phyloP scores from a whole-genome alignment of 2,113 vertebrate species.

The Mustela nigripes region DNA sequence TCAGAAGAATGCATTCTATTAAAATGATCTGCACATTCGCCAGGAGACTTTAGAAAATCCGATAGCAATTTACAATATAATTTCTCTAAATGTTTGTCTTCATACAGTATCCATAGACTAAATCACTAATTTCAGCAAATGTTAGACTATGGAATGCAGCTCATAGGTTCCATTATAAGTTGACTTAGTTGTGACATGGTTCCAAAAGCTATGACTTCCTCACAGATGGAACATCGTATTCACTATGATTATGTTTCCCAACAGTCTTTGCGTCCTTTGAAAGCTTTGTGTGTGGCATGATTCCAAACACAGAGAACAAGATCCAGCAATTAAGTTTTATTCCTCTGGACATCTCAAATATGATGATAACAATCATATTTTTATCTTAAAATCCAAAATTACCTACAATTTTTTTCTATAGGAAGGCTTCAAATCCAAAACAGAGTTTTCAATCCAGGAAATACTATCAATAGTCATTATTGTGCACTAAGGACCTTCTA shows the following conservation, averaged over 20 bases:
- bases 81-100: conserved; percentile 14
- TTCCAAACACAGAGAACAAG: not conserved
- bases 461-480: not conserved
- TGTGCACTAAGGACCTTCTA: not conserved
- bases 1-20: not conserved
- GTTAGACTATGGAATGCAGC: not conserved
- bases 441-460: not conserved
- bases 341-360: not conserved
- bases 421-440: not conserved
- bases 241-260: not conserved
- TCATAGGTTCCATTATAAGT: not conserved
- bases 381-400: not conserved
- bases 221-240: not conserved
- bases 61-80: not conserved
- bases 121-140: conserved; percentile 22
- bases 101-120: not conserved
- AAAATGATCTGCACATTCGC: not conserved
- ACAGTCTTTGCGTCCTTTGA: not conserved
- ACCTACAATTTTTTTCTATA: not conserved
- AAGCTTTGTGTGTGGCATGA: not conserved
- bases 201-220: not conserved
- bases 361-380: not conserved
- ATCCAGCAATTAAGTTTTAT: not conserved
- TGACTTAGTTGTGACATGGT: not conserved
- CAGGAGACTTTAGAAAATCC: conserved; percentile 10